Evolutionary conservation across 2,113 vertebrate genomes (phyloP).

Genomic region (Acinonyx jubatus): DNA sequence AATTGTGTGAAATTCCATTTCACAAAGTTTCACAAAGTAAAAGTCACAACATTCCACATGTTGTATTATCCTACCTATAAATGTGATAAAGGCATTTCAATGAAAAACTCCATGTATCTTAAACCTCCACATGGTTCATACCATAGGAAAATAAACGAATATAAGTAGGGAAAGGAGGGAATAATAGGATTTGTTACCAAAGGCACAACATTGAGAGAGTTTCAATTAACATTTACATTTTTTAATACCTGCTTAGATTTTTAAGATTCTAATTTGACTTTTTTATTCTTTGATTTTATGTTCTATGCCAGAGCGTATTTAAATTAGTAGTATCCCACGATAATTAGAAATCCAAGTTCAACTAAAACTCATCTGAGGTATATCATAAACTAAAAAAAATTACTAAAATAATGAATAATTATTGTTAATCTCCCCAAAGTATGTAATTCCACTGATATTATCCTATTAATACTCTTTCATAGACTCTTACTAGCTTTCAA

Average conservation of each 20-base stretch:
- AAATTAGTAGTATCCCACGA: neutral
- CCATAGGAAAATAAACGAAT: neutral
- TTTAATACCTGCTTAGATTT: neutral
- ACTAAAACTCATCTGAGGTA: neutral
- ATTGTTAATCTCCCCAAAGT: constrained; percentile 2
- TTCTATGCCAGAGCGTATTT: neutral
- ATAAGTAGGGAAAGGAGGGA: neutral
- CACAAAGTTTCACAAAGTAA: neutral
- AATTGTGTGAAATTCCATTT: neutral
- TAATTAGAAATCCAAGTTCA: constrained; percentile 29
- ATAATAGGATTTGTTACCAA: neutral
- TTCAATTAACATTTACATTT: constrained; percentile 6
- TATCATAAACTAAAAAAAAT: neutral
- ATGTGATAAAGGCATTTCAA: constrained; percentile 34
- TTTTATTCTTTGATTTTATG: constrained; percentile 7
- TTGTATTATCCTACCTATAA: neutral
- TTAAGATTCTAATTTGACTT: constrained; percentile 22
- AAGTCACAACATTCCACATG: neutral
- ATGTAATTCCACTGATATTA: neutral
- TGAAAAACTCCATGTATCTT: neutral
- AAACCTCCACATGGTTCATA: neutral
- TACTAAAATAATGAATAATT: constrained; percentile 21
- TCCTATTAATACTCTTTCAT: neutral
- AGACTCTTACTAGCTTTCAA: neutral
- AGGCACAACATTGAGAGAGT: neutral